Conservation (phyloP, 2,113 vertebrate genomes). For the Petrocephalus zakoni region DNA sequence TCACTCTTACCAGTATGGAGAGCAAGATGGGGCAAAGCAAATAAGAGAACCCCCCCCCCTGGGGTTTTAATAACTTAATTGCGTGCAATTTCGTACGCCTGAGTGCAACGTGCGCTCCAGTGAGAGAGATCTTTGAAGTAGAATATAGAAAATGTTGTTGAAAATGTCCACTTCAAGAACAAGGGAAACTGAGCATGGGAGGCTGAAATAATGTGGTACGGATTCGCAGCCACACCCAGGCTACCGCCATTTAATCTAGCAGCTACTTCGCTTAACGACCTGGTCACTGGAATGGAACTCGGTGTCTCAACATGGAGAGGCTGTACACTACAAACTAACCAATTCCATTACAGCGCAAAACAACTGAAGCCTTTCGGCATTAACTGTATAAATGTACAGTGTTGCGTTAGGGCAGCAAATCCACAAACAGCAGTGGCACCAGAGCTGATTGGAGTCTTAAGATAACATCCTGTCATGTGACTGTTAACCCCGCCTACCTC, state of each 20-base stretch:
- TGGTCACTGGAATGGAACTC: not conserved
- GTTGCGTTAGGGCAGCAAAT: not conserved
- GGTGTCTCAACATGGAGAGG: not conserved
- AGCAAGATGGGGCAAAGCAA: not conserved
- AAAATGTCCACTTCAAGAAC: not conserved
- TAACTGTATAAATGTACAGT: not conserved
- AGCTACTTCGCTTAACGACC: not conserved
- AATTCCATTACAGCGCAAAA: not conserved
- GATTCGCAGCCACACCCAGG: not conserved
- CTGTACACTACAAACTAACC: not conserved
- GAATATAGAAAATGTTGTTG: not conserved
- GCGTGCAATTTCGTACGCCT: not conserved
- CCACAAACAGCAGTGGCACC: not conserved
- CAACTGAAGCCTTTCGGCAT: not conserved
- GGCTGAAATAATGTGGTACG: not conserved
- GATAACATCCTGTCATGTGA: no score
- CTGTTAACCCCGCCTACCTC: conserved; percentile 62
- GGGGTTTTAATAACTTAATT: not conserved
- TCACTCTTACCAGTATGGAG: not conserved
- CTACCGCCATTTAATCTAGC: not conserved
- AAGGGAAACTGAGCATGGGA: not conserved
- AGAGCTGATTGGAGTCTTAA: not conserved
- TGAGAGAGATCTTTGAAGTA: not conserved
- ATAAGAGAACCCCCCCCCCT: not conserved
- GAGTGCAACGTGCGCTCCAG: not conserved